A percentile compares a stretch with the other conserved stretches of the same genome.
Conservation (phyloP, 2,113 vertebrate species). For the Mormyrus lacerda region DNA sequence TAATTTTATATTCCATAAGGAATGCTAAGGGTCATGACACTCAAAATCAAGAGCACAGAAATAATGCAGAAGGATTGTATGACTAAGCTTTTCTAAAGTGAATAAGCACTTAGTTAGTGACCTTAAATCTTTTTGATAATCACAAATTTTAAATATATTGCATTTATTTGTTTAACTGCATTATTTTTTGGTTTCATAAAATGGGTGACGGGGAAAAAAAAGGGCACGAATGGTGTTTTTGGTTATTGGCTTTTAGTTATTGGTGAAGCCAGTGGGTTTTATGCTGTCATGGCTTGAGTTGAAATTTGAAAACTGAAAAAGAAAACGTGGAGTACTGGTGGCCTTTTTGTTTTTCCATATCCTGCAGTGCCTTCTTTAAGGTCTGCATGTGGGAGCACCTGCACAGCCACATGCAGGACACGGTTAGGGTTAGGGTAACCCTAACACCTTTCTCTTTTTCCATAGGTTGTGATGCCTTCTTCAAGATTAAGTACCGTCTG, state of each 20-base stretch:
- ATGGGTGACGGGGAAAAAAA: background rate
- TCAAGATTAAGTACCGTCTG: conserved; percentile 58
- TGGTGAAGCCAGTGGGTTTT: background rate
- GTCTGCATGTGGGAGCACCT: conserved; percentile 57
- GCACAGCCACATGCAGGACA: conserved; percentile 54
- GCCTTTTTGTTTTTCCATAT: conserved; percentile 19
- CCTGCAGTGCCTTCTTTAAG: conserved; percentile 55
- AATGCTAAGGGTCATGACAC: background rate
- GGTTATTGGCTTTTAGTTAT: background rate
- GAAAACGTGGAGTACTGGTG: background rate
- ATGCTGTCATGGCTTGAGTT: background rate
- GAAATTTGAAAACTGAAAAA: background rate
- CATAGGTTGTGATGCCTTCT: conserved; percentile 52
- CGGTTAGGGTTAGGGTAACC: background rate
- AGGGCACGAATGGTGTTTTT: background rate
- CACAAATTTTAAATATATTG: background rate
- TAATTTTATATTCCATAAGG: background rate
- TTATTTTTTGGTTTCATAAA: background rate
- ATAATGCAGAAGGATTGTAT: background rate
- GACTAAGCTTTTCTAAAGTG: background rate
- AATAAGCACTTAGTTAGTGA: background rate
- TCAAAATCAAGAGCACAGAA: background rate
- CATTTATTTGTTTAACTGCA: background rate
- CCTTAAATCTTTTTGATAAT: background rate
- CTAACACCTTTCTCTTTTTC: background rate